Percentiles rank a stretch among this genome's conserved stretches.
These are phyloP conservation scores for Platyscapa corneri DNA, from an alignment of 1,140 invertebrate species.

Conservation along the genomic window DNA sequence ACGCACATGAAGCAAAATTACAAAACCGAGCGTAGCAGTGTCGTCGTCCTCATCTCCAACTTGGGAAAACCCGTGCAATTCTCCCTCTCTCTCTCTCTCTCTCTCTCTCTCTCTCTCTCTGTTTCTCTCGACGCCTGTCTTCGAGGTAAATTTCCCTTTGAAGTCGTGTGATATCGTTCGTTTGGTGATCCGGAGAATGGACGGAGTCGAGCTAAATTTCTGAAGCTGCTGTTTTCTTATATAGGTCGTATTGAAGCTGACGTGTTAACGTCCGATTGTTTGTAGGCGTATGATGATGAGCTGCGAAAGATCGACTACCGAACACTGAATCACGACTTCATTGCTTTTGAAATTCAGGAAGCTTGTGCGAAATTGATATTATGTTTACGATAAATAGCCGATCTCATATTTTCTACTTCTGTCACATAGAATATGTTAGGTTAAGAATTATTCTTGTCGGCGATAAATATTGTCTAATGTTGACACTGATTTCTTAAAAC, in stretches of 20 bases:
- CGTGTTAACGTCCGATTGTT: neutral
- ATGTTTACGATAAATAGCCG: neutral
- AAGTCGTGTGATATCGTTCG: neutral
- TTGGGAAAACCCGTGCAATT: slow-evolving; percentile 13
- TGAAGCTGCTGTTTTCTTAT: neutral
- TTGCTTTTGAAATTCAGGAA: neutral
- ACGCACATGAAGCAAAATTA: slow-evolving; percentile 63
- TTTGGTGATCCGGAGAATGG: too few relatives aligned
- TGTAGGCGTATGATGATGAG: neutral
- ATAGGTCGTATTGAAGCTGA: neutral
- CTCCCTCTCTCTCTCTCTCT: slow-evolving; percentile 21
- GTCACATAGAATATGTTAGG: neutral
- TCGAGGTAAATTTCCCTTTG: neutral
- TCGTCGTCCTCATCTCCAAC: slow-evolving; percentile 15
- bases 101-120: neutral
- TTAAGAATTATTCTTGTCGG: neutral
- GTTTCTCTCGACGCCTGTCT: too few relatives aligned
- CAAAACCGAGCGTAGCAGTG: slow-evolving; percentile 53
- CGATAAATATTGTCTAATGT: neutral
- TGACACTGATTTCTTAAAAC: neutral
- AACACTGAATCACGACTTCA: neutral
- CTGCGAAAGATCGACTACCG: neutral
- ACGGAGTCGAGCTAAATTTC: neutral
- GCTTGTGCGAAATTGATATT: neutral
- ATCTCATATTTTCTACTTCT: neutral